Base-by-base conservation (phyloP, 2,797 vertebrate species). In the Dermochelys coriacea region DNA sequence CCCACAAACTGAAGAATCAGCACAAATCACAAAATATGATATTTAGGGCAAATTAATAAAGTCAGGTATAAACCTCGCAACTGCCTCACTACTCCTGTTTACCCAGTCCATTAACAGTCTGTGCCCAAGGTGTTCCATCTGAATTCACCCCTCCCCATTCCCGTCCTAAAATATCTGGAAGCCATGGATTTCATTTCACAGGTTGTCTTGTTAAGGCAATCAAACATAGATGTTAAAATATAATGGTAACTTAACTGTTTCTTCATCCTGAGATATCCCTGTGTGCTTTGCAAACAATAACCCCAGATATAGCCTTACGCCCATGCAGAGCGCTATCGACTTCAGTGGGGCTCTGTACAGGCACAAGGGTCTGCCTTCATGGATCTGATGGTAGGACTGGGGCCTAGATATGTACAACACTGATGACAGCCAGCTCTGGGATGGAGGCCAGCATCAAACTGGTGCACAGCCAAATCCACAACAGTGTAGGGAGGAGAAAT, bases 1-100 rank as follows among this genome's bases (percentile, higher is more conserved):
- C 96, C 95, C 91, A 90, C 96, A 97, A 97, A 97, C 96, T 96
- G 97, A 97, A 92, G 93, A 97, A 97, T 98, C 97, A 97, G 97
- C 97, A 97, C 94, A 98, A 98, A 97, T 96, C 91, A 91, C 95
- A 96, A 91, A 97, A 97, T 96, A 87, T 80, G 93, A 96, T 97
- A 96, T 96, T 97, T 93, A 91, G 92, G 96, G 94, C 93, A 96
- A 97, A 94, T 95, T 89, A 96, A 93, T 93, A 54, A 91, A 97
- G 93, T 94, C 89, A 82, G 95, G 95, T 92, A 97, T 96, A 96
- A 96, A 97, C 74, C 91, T 75, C 92, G 90, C 84, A 96, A 92
- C 81, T 80, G 91, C 93, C 91, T 97, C 7, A 0, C 94, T 94
- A 79, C 71, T 82, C 51, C 81, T 85, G 52, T 94, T 96, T 86